phyloP scores from a whole-genome alignment of 2,888 invertebrate species.

The Lingula anatina region DNA sequence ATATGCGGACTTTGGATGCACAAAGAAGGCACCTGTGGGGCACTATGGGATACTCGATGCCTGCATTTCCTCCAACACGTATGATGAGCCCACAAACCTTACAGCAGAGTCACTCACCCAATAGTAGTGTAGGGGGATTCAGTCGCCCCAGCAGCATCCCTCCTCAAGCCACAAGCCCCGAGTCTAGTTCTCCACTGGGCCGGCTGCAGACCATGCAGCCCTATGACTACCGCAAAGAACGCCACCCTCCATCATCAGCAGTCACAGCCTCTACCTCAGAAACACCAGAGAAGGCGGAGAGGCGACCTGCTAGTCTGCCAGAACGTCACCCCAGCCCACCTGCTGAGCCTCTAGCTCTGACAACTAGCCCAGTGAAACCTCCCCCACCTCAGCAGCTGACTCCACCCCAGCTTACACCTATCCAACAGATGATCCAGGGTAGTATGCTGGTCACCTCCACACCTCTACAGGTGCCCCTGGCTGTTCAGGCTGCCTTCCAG shows the following conservation, averaged over 20 bases:
- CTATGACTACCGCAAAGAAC: conserved; percentile 71
- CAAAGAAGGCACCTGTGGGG: conserved; percentile 18
- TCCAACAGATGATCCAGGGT: conserved; percentile 21
- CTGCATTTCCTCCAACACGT: background rate
- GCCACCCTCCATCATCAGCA: conserved; percentile 18
- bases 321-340: conserved; percentile 16
- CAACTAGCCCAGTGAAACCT: conserved; percentile 7
- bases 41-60: background rate
- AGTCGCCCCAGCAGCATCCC: conserved; percentile 23
- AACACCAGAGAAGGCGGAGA: conserved; percentile 11
- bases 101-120: conserved; percentile 24
- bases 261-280: conserved; percentile 15
- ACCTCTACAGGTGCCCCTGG: background rate
- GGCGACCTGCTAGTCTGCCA: background rate
- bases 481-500: conserved; percentile 1
- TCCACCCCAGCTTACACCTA: conserved; percentile 21
- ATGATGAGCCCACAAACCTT: conserved; percentile 19
- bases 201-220: conserved; percentile 93
- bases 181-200: conserved; percentile 73
- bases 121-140: conserved; percentile 18
- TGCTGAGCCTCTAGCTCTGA: conserved; percentile 1
- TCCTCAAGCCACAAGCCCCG: conserved; percentile 54
- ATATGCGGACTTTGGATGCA: conserved; percentile 40
- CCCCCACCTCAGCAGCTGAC: conserved; percentile 25
- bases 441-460: conserved; percentile 2